Evolutionary conservation across 2,797 vertebrate genomes (phyloP), one percentile per base, ranked within the genome.

Genomic region (Pseudomugil tenellus): DNA sequence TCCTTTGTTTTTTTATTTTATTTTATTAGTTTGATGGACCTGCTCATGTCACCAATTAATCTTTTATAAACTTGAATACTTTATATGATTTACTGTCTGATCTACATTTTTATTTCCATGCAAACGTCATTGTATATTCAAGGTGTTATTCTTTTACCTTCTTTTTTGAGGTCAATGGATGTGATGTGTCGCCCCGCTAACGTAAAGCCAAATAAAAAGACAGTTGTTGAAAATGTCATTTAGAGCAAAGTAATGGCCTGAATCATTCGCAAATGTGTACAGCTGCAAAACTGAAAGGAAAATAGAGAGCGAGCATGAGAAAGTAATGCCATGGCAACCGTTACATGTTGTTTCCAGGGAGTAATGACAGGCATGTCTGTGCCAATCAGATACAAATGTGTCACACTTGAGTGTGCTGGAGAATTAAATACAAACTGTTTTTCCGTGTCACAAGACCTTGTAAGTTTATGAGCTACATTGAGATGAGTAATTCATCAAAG

Each of bases 211-310:
- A 72, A 64, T 7, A 56, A 34, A 68, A 65, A n/a, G n/a, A n/a
- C n/a, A n/a, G n/a, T n/a, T n/a, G n/a, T n/a, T 59, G 74, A 62
- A 74, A 79, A 81, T 72, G 67, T 61, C 68, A 80, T 80, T 79
- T 66, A 23, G 35, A 28, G 34, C 75, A 56, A 69, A 51, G 74
- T 75, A 83, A 79, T 73, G 71, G 68, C 58, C 71, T 68, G 67
- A 81, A 80, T 74, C 69, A 67, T 58, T 49, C 25, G 53, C 26
- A 72, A 67, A 76, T 60, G 71, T 58, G 72, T 31, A 9, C 28
- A 43, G 52, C 48, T 73, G 65, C 35, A 60, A 75, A 76, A 63
- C 49, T 31, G 61, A 70, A 63, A 52, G 54, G 54, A 68, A 62
- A 57, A 32, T 19, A 21, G 35, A 48, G 28, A 43, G n/a, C 3